Evolutionary conservation across 2,888 invertebrate genomes (phyloP).

Genomic region (Drosophila acutilabella): DNA sequence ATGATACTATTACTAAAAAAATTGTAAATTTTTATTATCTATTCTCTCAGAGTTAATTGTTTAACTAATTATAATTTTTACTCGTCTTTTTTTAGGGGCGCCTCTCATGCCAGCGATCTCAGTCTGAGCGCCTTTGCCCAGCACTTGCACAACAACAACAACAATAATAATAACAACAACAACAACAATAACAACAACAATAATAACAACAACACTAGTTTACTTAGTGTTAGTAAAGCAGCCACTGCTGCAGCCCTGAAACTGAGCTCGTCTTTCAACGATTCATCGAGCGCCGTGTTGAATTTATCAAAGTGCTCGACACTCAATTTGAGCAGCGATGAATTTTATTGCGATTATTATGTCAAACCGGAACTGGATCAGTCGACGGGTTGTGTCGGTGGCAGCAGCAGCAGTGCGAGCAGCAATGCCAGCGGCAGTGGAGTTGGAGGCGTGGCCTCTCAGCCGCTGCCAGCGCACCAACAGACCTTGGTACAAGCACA

Average conservation of each 20-base stretch:
- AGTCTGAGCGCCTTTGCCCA: conserved; percentile 76
- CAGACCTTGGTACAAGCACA: conserved; percentile 51
- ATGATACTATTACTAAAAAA: no score
- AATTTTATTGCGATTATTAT: conserved; percentile 77
- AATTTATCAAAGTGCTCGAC: conserved; percentile 81
- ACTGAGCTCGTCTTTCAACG: conserved; percentile 70
- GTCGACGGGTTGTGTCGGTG: conserved; percentile 45
- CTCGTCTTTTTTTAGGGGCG: conserved; percentile 64
- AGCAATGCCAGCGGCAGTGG: conserved; percentile 26
- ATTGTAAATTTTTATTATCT: no score
- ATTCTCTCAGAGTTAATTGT: background rate
- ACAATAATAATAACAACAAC: conserved; percentile 61
- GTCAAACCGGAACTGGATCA: conserved; percentile 83
- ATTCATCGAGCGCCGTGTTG: conserved; percentile 70
- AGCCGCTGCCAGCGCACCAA: conserved; percentile 76
- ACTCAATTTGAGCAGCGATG: conserved; percentile 72
- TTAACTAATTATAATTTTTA: background rate
- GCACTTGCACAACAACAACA: conserved; percentile 69
- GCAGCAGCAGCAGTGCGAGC: conserved; percentile 32
- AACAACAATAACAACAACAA: conserved; percentile 60
- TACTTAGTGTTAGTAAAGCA: conserved; percentile 50
- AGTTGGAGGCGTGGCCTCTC: conserved; percentile 32
- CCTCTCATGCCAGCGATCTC: conserved; percentile 80
- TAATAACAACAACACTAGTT: conserved; percentile 52
- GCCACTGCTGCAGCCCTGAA: conserved; percentile 46